These are phyloP conservation scores for Botia kubotai DNA, from an alignment of 2,797 vertebrate species.

Conservation along the genomic window DNA sequence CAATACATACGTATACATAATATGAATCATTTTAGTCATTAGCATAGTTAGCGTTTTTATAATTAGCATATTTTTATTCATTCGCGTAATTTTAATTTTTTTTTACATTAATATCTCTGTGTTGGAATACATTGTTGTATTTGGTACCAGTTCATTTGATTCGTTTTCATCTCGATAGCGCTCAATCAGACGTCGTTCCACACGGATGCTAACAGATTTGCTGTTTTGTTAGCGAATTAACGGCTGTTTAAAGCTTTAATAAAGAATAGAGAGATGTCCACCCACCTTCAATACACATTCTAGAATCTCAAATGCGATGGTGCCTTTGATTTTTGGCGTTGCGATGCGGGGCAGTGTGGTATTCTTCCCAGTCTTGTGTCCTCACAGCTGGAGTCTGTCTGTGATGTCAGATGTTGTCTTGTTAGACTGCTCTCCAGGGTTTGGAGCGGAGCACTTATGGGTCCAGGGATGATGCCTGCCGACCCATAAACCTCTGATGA, in stretches of 20 bases:
- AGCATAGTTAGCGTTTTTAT: too few relatives aligned
- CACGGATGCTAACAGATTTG: neutral
- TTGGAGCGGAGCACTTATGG: neutral
- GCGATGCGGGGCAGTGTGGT: neutral
- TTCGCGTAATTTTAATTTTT: too few relatives aligned
- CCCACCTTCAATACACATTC: neutral
- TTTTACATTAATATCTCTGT: neutral
- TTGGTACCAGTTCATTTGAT: neutral
- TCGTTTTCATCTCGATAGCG: neutral
- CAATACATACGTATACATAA: too few relatives aligned
- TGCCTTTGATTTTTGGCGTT: neutral
- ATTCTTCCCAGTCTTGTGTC: neutral
- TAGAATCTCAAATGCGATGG: neutral
- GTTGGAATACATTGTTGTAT: neutral
- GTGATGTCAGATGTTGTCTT: neutral
- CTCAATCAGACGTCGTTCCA: neutral
- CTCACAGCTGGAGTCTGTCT: neutral
- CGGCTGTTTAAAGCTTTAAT: neutral
- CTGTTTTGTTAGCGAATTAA: slow-evolving; percentile 4
- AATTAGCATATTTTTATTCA: too few relatives aligned
- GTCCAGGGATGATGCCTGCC: neutral
- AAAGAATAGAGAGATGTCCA: neutral
- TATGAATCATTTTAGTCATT: too few relatives aligned
- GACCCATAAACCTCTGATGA: slow-evolving; percentile 1
- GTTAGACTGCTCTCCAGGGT: neutral